Percentiles rank a stretch among this genome's conserved stretches.
phyloP scores from a whole-genome alignment of 2,888 invertebrate genomes.

The Neoascia interrupta region DNA sequence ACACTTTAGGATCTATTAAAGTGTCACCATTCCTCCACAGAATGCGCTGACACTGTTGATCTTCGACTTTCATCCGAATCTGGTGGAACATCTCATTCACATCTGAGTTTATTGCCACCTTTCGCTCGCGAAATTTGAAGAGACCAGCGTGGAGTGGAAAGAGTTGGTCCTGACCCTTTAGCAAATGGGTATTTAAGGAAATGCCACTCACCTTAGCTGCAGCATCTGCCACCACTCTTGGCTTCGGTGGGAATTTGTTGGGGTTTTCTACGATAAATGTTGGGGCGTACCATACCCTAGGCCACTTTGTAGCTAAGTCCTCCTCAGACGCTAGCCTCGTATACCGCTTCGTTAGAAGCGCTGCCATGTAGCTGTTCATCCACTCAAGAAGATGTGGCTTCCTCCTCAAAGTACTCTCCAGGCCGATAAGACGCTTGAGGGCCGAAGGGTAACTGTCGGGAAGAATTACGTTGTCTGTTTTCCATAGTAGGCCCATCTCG shows the following conservation, averaged over 20 bases:
- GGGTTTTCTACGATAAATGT: constrained; percentile 56
- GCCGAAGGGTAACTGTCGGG: not conserved
- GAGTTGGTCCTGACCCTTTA: constrained; percentile 50
- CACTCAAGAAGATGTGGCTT: constrained; percentile 14
- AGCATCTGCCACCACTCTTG: constrained; percentile 43
- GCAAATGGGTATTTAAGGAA: constrained; percentile 41
- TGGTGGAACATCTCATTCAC: constrained; percentile 43
- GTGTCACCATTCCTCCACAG: constrained; percentile 59
- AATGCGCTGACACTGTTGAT: constrained; percentile 17
- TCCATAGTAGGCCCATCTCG: constrained; percentile 17
- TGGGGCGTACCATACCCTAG: constrained; percentile 70
- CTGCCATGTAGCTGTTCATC: constrained; percentile 34
- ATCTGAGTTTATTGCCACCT: constrained; percentile 25
- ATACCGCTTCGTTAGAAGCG: not conserved
- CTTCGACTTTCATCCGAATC: not conserved
- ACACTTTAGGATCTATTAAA: not conserved
- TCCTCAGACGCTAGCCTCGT: constrained; percentile 23
- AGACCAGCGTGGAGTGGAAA: constrained; percentile 17
- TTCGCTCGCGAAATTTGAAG: constrained; percentile 41
- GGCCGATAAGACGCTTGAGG: not conserved
- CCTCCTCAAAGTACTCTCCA: constrained; percentile 37
- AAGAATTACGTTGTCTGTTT: not conserved
- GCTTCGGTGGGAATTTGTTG: constrained; percentile 31
- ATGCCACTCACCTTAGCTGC: constrained; percentile 43
- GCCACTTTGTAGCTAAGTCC: constrained; percentile 11